phyloP scores from a whole-genome alignment of 2,888 invertebrate species.

The Drosophila testacea region DNA sequence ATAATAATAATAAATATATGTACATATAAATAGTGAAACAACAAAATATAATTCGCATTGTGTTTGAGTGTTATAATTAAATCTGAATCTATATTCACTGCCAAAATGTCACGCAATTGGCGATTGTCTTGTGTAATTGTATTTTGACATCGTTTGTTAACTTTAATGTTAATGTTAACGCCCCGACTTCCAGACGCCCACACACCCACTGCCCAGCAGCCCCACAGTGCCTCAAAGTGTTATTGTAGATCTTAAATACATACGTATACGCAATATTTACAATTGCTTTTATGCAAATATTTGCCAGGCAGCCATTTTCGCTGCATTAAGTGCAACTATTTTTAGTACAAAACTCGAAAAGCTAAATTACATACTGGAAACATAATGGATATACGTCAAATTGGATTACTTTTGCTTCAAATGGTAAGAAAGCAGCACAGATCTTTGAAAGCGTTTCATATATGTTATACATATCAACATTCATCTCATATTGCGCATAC shows the following conservation, averaged over 20 bases:
- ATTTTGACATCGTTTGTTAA: constrained; percentile 38
- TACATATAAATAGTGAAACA: constrained; percentile 31
- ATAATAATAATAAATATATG: constrained; percentile 31
- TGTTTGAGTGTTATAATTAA: constrained; percentile 28
- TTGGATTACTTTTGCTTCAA: constrained; percentile 70
- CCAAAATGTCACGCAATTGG: constrained; percentile 59
- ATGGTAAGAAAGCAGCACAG: constrained; percentile 53
- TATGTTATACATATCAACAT: not conserved
- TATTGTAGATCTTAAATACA: constrained; percentile 43
- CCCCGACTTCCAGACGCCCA: constrained; percentile 5
- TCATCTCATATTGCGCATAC: constrained; percentile 53
- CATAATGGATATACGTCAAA: constrained; percentile 71
- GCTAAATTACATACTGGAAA: constrained; percentile 23
- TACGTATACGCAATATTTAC: constrained; percentile 54
- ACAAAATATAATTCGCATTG: constrained; percentile 10
- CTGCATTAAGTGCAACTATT: constrained; percentile 35
- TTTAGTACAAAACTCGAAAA: constrained; percentile 29
- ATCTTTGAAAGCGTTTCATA: not conserved
- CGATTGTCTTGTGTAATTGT: constrained; percentile 52
- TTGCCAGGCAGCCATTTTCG: constrained; percentile 42
- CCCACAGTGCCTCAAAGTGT: constrained; percentile 48
- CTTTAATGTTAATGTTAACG: constrained; percentile 12
- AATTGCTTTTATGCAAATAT: constrained; percentile 51
- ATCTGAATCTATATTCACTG: constrained; percentile 44
- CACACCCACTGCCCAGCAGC: constrained; percentile 23